A percentile compares a stretch with the other conserved stretches of the same genome.
phyloP scores from a whole-genome alignment of 2,888 invertebrate species.

The Athalia circularis region DNA sequence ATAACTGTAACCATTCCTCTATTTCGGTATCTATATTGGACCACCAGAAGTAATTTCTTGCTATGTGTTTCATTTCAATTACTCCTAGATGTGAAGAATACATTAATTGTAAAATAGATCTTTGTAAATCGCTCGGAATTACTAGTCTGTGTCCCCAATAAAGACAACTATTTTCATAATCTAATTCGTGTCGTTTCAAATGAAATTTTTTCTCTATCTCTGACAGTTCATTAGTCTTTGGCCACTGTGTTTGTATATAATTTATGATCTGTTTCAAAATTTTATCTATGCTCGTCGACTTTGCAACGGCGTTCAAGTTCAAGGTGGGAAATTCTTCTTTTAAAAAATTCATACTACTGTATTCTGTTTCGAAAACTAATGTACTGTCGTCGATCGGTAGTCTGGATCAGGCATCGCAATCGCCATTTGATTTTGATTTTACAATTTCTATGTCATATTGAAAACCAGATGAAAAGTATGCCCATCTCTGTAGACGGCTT shows the following conservation, averaged over 20 bases:
- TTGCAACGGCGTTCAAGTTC: too few relatives aligned
- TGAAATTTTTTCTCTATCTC: slow-evolving; percentile 38
- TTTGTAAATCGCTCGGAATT: slow-evolving; percentile 37
- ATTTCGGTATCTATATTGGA: neutral
- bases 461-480: slow-evolving; percentile 48
- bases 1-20: neutral
- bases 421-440: slow-evolving; percentile 47
- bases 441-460: slow-evolving; percentile 49
- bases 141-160: slow-evolving; percentile 45
- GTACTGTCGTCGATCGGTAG: slow-evolving; percentile 46
- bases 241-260: slow-evolving; percentile 44
- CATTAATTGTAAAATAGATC: slow-evolving; percentile 29
- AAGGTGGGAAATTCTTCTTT: slow-evolving; percentile 21
- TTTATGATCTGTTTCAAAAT: slow-evolving; percentile 30
- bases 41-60: slow-evolving; percentile 25
- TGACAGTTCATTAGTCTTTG: slow-evolving; percentile 32
- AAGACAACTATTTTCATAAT: slow-evolving; percentile 39
- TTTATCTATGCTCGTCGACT: too few relatives aligned
- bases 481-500: slow-evolving; percentile 48
- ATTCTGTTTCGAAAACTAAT: slow-evolving; percentile 45
- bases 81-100: neutral
- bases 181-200: slow-evolving; percentile 35
- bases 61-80: neutral
- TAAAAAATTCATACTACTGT: slow-evolving; percentile 43
- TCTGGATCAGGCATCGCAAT: slow-evolving; percentile 48